Evolutionary conservation across 1,140 invertebrate genomes (phyloP).

Genomic region (Diabrotica undecimpunctata): DNA sequence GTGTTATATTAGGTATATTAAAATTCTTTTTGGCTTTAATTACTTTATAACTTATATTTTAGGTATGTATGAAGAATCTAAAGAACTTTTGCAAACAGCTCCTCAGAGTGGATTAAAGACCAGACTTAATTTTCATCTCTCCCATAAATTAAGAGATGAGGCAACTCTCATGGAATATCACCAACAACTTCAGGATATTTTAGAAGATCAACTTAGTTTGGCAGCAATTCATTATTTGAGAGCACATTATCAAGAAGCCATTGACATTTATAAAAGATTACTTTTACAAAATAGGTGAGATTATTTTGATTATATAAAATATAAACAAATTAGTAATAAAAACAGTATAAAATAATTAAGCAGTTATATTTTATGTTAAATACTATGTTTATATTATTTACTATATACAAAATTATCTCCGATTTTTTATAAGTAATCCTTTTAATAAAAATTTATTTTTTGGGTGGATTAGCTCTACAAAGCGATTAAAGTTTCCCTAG

Average conservation of each 20-base stretch:
- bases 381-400: background rate
- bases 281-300: slow-evolving; percentile 82
- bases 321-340: background rate
- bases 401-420: no score
- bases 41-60: slow-evolving; percentile 7
- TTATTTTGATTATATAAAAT: background rate
- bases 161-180: slow-evolving; percentile 77
- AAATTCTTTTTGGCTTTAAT: no score
- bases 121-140: slow-evolving; percentile 86
- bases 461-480: no score
- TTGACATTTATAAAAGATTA: slow-evolving; percentile 97
- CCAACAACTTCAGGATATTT: slow-evolving; percentile 78
- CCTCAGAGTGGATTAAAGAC: slow-evolving; percentile 67
- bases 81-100: slow-evolving; percentile 58
- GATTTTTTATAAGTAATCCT: no score
- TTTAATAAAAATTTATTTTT: no score
- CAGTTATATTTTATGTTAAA: no score
- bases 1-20: no score
- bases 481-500: no score
- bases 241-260: slow-evolving; percentile 96
- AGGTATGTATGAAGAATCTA: slow-evolving; percentile 66
- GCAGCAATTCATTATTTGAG: slow-evolving; percentile 95
- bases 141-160: slow-evolving; percentile 89
- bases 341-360: no score
- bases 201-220: slow-evolving; percentile 92